Base-by-base conservation (phyloP, 1,140 invertebrate genomes). In the Apis mellifera region DNA sequence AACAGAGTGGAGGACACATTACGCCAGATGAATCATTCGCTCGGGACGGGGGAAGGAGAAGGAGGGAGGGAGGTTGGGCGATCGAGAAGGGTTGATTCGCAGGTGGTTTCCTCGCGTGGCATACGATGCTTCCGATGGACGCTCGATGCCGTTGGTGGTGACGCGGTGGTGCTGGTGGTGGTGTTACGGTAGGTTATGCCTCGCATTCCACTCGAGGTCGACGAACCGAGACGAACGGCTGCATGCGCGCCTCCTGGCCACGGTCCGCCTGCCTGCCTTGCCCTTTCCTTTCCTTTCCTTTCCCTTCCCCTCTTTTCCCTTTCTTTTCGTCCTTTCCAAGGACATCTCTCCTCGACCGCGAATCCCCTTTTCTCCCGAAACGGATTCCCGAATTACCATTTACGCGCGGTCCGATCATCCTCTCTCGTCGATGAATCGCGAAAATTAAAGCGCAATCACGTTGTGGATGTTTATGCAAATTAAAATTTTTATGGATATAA, bases 161-260 rank as follows among this genome's bases (percentile, higher is more conserved):
- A 75, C 83, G 88, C 17, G 60, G 89, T 89, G 91, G 50, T 69
- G 48, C n/a, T 69, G n/a, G 66, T 69, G 66, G 90, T 88, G 89
- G 90, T 93, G 92, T 93, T 93, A 93, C 92, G 92, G 92, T 93
- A 93, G 92, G 92, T 93, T 93, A 93, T 93, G 92, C 91, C 88
- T 91, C 85, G 91, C 91, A 93, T 93, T 93, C 92, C 92, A 92
- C 88, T 83, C 89, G 90, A 91, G 92, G 92, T 93, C 92, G 92
- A 92, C 92, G 92, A 92, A 93, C 92, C 91, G 89, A 90, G 91
- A 92, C 91, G 92, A 92, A 89, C 88, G 89, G 88, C 87, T 84
- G 87, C 84, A 85, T 86, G 84, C 88, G 74, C 70, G 32, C 65
- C 65, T n/a, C 81, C 89, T 89, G 85, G 86, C 90, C 90, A 90